phyloP scores from a whole-genome alignment of 2,113 vertebrate species.

The Plotosus lineatus region DNA sequence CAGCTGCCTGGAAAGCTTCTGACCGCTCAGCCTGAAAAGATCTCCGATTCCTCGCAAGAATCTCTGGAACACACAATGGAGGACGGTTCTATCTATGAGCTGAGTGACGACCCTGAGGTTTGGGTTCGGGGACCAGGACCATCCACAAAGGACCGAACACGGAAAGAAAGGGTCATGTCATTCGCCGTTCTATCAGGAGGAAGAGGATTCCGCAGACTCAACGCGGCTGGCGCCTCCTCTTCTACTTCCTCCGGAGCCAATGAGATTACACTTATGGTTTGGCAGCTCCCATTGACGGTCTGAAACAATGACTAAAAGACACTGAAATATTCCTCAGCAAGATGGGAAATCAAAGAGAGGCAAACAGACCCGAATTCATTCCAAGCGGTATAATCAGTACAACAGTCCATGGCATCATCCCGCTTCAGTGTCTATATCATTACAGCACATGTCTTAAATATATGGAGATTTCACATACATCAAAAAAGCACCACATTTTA shows the following conservation, averaged over 20 bases:
- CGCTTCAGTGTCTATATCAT: neutral
- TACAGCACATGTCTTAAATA: neutral
- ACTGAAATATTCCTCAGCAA: neutral
- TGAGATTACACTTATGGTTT: conserved; percentile 80
- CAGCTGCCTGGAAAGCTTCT: conserved; percentile 82
- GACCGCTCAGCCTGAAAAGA: conserved; percentile 63
- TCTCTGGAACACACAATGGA: conserved; percentile 75
- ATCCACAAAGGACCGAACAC: conserved; percentile 64
- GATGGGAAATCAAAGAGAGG: neutral
- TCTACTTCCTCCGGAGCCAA: conserved; percentile 42
- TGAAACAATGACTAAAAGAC: conserved; percentile 56
- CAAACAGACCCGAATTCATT: conserved; percentile 21
- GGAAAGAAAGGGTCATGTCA: conserved; percentile 79
- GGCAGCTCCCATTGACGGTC: conserved; percentile 81
- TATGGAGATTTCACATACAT: neutral
- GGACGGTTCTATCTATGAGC: conserved; percentile 85
- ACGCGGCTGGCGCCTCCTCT: neutral
- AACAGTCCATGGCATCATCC: neutral
- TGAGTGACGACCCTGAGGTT: conserved; percentile 80
- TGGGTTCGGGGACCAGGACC: conserved; percentile 77
- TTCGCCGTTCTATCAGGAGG: conserved; percentile 81
- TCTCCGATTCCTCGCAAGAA: neutral
- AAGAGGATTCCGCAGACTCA: conserved; percentile 77
- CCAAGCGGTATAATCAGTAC: neutral
- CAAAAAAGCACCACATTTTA: conserved; percentile 18